Evolutionary conservation across 2,888 invertebrate species (phyloP).

Genomic region (Bruchidius siliquastri): DNA sequence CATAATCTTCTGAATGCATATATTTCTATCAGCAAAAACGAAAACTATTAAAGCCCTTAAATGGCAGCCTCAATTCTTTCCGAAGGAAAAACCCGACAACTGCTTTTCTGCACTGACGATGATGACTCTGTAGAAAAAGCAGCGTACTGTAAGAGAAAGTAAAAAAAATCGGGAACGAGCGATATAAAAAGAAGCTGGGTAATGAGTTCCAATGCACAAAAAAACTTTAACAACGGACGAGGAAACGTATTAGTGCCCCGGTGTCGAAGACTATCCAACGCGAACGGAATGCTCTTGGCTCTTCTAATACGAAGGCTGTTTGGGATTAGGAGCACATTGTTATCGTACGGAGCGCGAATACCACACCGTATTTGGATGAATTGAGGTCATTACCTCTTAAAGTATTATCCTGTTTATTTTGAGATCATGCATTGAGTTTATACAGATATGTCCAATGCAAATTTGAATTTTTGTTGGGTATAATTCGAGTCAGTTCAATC

Average conservation of each 20-base stretch:
- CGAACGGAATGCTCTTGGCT: background rate
- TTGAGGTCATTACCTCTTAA: background rate
- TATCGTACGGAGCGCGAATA: background rate
- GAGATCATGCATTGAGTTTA: too few relatives aligned
- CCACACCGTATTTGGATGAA: background rate
- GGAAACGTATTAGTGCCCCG: background rate
- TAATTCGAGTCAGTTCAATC: too few relatives aligned
- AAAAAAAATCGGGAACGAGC: slow-evolving; percentile 3
- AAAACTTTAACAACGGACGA: background rate
- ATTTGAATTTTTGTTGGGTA: too few relatives aligned
- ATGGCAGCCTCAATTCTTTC: background rate
- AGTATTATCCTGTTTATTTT: background rate
- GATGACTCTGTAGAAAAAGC: slow-evolving; percentile 4
- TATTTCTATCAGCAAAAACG: background rate
- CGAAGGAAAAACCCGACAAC: background rate
- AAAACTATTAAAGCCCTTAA: background rate
- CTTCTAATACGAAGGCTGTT: background rate
- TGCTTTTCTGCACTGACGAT: slow-evolving; percentile 3
- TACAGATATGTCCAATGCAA: too few relatives aligned
- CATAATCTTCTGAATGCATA: too few relatives aligned
- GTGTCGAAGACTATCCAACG: background rate
- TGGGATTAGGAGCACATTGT: background rate
- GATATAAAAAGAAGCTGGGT: background rate
- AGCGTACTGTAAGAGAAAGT: slow-evolving; percentile 4
- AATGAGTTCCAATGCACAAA: background rate